These are phyloP conservation scores for Protonibea diacanthus DNA, from an alignment of 2,797 vertebrate species.

Conservation along the genomic window DNA sequence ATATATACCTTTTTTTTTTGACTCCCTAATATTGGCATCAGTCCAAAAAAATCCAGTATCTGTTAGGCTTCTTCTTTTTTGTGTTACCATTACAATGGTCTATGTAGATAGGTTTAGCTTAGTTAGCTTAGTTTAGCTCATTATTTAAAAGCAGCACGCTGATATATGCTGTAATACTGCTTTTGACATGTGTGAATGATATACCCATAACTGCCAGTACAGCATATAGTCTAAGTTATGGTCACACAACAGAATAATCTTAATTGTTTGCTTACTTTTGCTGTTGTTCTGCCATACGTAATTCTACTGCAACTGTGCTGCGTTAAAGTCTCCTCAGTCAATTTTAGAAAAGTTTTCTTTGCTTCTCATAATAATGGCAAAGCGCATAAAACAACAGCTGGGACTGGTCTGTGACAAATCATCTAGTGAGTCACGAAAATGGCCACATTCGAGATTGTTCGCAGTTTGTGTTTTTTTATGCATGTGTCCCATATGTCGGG, in stretches of 20 bases:
- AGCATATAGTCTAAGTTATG: neutral
- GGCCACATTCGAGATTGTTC: neutral
- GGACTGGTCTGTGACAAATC: neutral
- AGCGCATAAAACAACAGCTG: neutral
- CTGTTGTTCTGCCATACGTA: neutral
- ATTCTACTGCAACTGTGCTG: neutral
- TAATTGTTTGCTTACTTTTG: neutral
- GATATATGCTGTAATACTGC: neutral
- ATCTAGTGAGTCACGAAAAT: neutral
- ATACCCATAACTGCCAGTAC: neutral
- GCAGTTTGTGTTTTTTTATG: neutral
- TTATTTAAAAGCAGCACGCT: neutral
- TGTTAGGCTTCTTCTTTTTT: neutral
- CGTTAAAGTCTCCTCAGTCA: neutral
- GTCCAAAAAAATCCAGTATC: too few relatives aligned
- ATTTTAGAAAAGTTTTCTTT: neutral
- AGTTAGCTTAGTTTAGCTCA: neutral
- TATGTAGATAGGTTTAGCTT: neutral
- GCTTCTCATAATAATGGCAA: neutral
- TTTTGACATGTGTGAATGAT: neutral
- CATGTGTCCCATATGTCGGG: neutral
- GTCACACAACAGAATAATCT: neutral
- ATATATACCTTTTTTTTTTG: too few relatives aligned
- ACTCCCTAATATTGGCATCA: too few relatives aligned
- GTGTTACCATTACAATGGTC: neutral